Percentiles rank a stretch among this genome's conserved stretches.
Conservation (phyloP, 2,888 invertebrate species). For the Mimas tiliae region DNA sequence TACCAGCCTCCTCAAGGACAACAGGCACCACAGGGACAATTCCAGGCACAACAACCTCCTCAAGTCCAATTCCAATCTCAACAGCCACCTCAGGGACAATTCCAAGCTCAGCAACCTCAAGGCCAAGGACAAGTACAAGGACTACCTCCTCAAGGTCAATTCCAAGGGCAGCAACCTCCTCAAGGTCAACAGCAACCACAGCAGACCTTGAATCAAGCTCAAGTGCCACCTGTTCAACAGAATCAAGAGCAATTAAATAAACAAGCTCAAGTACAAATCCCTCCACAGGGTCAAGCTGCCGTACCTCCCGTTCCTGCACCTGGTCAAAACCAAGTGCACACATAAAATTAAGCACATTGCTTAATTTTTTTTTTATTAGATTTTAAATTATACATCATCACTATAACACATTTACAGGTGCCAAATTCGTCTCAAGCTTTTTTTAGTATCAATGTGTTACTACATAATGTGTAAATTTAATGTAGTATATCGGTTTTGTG, state of each 20-base stretch:
- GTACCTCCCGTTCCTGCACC: conserved; percentile 33
- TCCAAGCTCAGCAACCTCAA: conserved; percentile 41
- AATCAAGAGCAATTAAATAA: conserved; percentile 40
- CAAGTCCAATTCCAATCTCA: conserved; percentile 34
- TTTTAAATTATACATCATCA: neutral
- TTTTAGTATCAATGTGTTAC: conserved; percentile 32
- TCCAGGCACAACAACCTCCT: neutral
- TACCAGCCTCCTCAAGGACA: conserved; percentile 31
- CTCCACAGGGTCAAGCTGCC: conserved; percentile 31
- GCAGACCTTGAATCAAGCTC: conserved; percentile 40
- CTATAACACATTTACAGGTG: conserved; percentile 35
- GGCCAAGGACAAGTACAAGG: conserved; percentile 44
- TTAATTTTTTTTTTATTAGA: neutral
- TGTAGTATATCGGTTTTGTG: conserved; percentile 8
- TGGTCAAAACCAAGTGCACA: conserved; percentile 9
- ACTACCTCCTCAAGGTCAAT: conserved; percentile 40
- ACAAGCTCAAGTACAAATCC: neutral
- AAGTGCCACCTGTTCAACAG: conserved; percentile 37
- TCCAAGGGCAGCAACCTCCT: conserved; percentile 36
- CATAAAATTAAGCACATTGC: neutral
- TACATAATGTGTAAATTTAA: neutral
- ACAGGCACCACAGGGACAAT: conserved; percentile 35
- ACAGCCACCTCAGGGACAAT: conserved; percentile 37
- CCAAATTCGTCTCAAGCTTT: conserved; percentile 48
- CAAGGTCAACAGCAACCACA: conserved; percentile 45